Base-by-base conservation (phyloP, 2,888 invertebrate genomes). In the Coenonympha arcania region DNA sequence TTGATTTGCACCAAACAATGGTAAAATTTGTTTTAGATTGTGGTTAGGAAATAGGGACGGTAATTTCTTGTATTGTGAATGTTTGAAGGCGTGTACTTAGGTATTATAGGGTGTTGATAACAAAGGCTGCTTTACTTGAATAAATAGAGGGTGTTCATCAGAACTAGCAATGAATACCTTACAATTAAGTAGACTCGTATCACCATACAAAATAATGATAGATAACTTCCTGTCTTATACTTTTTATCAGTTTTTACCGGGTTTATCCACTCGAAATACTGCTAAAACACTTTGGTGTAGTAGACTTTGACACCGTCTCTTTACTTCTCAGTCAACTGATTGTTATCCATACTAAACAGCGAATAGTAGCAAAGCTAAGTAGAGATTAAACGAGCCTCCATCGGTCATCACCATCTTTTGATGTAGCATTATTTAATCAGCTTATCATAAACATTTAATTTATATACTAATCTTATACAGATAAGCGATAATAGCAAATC, bases 61-160 rank as follows among this genome's bases (percentile, higher is more conserved):
- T 70, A 73, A 79, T 80, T 76, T 73, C 64, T 66, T 65, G 60
- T 63, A 73, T 75, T 78, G 75, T 80, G 66, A 61, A 62, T 62
- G 62, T 64, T 55, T 58, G 57, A 61, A 61, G 71, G 65, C 71
- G 69, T 69, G 67, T 36, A 40, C 34, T 39, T 46, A 49, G 57
- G 52, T 58, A 56, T 56, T 63, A 57, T 54, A 58, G 64, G 60
- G 62, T 64, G 67, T 59, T 60, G 61, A 63, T 60, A 59, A 62
- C 58, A 57, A 57, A 54, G 55, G 54, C 50, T 28, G 30, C 31
- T 41, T 53, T 47, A 48, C 40, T 36, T 53, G 52, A 55, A 51
- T 48, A 57, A 56, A 60, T 39, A 60, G 28, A 50, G 58, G 58
- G 44, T 54, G 37, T 13, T 41, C 48, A 43, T 19, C 44, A 43